phyloP scores from a whole-genome alignment of 2,797 vertebrate species.

The Etheostoma nigrum region DNA sequence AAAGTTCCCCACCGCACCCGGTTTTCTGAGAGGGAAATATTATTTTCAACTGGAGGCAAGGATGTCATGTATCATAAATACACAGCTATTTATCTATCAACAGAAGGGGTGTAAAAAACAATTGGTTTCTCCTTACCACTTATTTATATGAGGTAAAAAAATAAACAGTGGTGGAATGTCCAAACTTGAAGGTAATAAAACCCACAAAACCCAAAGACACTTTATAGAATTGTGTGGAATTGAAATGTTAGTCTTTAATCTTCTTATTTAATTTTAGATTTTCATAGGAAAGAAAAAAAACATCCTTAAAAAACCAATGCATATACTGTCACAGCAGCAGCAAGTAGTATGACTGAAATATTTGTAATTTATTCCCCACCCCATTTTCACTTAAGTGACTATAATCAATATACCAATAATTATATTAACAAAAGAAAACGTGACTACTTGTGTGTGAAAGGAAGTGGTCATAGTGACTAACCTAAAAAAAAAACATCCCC shows the following conservation, averaged over 20 bases:
- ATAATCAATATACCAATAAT: neutral
- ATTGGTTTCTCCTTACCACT: neutral
- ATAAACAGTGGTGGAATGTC: neutral
- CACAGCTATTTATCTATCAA: neutral
- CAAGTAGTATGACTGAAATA: no score
- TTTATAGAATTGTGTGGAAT: no score
- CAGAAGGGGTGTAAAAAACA: neutral
- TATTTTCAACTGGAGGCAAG: slow-evolving; percentile 3
- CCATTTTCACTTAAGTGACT: neutral
- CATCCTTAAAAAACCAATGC: neutral
- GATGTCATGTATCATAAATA: slow-evolving; percentile 39
- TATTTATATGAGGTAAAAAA: neutral
- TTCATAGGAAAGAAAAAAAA: neutral
- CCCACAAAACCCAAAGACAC: no score
- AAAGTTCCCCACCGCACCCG: slow-evolving; percentile 28
- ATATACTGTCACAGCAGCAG: no score
- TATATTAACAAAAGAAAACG: neutral
- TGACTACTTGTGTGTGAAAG: neutral
- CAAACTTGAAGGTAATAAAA: neutral
- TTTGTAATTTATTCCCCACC: no score
- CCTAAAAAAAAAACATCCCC: no score
- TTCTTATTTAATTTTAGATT: neutral
- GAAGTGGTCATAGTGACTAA: neutral
- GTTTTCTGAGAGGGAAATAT: neutral
- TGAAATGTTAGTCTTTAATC: neutral